Conservation (phyloP, 2,888 invertebrate species). For the Heteropelma amictum region DNA sequence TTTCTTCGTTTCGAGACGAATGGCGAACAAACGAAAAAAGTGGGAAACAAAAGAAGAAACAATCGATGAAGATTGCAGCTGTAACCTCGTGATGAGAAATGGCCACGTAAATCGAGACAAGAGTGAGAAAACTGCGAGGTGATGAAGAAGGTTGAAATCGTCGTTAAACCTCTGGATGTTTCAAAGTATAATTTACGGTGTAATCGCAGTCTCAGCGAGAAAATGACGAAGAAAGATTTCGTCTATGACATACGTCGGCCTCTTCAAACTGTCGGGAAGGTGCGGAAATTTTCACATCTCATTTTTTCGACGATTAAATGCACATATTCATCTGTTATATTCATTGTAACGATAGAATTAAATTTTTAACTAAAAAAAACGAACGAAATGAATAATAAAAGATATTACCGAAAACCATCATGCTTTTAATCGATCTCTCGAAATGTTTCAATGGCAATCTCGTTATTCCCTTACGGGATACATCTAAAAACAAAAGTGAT, state of each 20-base stretch:
- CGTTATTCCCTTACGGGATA: too few relatives aligned
- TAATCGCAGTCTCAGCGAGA: constrained; percentile 68
- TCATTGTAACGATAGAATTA: not conserved
- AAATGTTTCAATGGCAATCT: too few relatives aligned
- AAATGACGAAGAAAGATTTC: constrained; percentile 71
- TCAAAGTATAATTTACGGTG: constrained; percentile 70
- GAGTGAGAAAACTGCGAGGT: constrained; percentile 3
- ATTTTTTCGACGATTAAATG: not conserved
- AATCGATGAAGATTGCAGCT: not conserved
- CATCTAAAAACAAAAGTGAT: too few relatives aligned
- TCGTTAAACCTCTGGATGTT: constrained; percentile 52
- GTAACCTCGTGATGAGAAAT: constrained; percentile 13
- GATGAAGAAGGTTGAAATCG: not conserved
- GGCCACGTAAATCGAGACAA: constrained; percentile 4
- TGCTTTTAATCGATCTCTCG: too few relatives aligned
- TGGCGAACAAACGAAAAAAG: not conserved
- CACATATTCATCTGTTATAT: not conserved
- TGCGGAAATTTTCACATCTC: constrained; percentile 20
- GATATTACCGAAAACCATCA: too few relatives aligned
- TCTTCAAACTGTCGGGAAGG: constrained; percentile 50
- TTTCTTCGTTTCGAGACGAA: not conserved
- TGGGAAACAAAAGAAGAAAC: not conserved
- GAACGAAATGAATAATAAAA: too few relatives aligned
- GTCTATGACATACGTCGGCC: constrained; percentile 67
- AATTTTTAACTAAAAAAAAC: not conserved